Evolutionary conservation across 2,888 invertebrate species (phyloP).

Genomic region (Nomada flava): DNA sequence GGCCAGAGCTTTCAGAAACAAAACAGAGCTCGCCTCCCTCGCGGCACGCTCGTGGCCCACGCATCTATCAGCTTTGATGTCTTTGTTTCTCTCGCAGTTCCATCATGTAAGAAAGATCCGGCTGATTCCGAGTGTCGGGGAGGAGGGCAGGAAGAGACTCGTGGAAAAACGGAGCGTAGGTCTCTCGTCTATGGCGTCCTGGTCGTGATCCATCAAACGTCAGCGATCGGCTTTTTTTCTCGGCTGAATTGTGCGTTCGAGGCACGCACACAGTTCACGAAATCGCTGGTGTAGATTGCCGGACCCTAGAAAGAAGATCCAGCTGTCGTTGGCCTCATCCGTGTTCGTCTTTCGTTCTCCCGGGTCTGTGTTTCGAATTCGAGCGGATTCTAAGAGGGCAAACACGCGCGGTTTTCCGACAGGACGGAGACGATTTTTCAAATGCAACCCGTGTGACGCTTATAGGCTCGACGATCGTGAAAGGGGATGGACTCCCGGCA

Average conservation of each 20-base stretch:
- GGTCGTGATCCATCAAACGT: slow-evolving; percentile 82
- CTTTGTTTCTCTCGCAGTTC: slow-evolving; percentile 78
- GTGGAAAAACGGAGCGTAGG: slow-evolving; percentile 72
- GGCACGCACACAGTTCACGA: slow-evolving; percentile 38
- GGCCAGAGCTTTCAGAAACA: slow-evolving; percentile 24
- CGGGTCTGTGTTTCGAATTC: slow-evolving; percentile 32
- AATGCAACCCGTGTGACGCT: slow-evolving; percentile 31
- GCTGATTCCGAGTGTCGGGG: background rate
- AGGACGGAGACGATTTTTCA: slow-evolving; percentile 60
- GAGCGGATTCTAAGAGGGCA: slow-evolving; percentile 59
- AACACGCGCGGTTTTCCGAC: slow-evolving; percentile 64
- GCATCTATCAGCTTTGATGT: slow-evolving; percentile 76
- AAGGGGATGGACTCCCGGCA: slow-evolving; percentile 41
- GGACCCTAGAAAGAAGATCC: slow-evolving; percentile 41
- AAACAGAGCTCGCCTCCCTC: slow-evolving; percentile 17
- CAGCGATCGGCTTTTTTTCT: slow-evolving; percentile 77
- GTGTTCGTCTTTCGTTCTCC: slow-evolving; percentile 72
- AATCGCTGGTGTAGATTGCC: slow-evolving; percentile 8
- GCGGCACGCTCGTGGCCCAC: background rate
- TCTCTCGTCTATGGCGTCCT: slow-evolving; percentile 61
- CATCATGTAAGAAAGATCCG: slow-evolving; percentile 9
- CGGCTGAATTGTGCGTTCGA: slow-evolving; percentile 27
- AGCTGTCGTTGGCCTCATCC: slow-evolving; percentile 66
- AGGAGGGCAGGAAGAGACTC: slow-evolving; percentile 14
- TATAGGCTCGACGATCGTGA: slow-evolving; percentile 25